These are phyloP conservation scores for Rhopalosiphum nymphaeae DNA, from an alignment of 2,888 invertebrate genomes.

Conservation along the genomic window DNA sequence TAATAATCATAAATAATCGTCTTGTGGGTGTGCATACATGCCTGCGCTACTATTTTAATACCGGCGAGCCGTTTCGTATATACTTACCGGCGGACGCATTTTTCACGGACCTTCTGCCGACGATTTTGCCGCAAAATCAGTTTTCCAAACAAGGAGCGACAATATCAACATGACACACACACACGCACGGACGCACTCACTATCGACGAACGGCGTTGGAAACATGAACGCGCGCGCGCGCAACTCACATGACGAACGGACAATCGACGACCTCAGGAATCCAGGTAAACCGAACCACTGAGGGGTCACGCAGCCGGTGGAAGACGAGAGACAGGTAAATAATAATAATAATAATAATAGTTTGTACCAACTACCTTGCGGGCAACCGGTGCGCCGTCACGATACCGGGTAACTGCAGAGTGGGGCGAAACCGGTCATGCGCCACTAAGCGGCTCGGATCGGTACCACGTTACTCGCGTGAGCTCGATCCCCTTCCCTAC, in stretches of 20 bases:
- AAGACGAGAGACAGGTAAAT: constrained; percentile 37
- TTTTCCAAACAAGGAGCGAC: background rate
- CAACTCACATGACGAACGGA: background rate
- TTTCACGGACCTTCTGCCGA: constrained; percentile 15
- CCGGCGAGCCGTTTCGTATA: background rate
- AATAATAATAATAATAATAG: background rate
- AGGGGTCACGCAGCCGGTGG: constrained; percentile 57
- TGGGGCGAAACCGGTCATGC: constrained; percentile 46
- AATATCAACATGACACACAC: constrained; percentile 52
- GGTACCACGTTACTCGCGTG: constrained; percentile 32
- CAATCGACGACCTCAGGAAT: constrained; percentile 44
- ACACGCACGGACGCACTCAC: background rate
- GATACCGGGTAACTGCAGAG: background rate
- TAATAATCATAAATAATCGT: background rate
- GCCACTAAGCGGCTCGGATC: constrained; percentile 50
- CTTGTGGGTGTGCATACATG: background rate
- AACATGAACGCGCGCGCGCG: background rate
- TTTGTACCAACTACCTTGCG: constrained; percentile 8
- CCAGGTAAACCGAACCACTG: constrained; percentile 47
- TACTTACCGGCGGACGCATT: constrained; percentile 37
- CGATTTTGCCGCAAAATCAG: constrained; percentile 33
- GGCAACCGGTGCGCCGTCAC: constrained; percentile 33
- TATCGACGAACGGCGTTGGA: background rate
- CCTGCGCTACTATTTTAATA: background rate
- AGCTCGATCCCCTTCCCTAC: background rate